These are phyloP conservation scores for Empis stercorea DNA, from an alignment of 2,888 invertebrate species.

Conservation along the genomic window DNA sequence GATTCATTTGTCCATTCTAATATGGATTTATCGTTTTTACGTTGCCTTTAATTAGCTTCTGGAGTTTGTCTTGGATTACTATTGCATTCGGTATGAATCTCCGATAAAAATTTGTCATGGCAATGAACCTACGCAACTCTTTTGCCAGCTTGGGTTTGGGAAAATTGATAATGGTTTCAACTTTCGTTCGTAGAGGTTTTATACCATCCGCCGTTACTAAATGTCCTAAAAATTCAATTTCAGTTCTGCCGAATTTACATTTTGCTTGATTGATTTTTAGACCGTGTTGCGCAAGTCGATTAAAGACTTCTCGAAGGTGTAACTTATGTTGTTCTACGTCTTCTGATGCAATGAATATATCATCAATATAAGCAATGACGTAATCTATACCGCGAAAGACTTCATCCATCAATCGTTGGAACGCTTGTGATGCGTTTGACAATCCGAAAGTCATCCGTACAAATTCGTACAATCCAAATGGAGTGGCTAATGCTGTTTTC, in stretches of 20 bases:
- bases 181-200: neutral
- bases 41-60: neutral
- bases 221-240: slow-evolving; percentile 6
- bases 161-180: slow-evolving; percentile 1
- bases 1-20: neutral
- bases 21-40: neutral
- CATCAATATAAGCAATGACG: slow-evolving; percentile 18
- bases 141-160: neutral
- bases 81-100: neutral
- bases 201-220: slow-evolving; percentile 1
- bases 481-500: slow-evolving; percentile 19
- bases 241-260: slow-evolving; percentile 7
- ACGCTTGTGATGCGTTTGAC: slow-evolving; percentile 23
- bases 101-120: slow-evolving; percentile 8
- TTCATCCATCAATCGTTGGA: slow-evolving; percentile 24
- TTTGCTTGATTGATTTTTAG: slow-evolving; percentile 13
- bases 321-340: slow-evolving; percentile 12
- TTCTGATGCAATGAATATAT: slow-evolving; percentile 18
- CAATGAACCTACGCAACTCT: slow-evolving; percentile 3
- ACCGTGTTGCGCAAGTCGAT: slow-evolving; percentile 13
- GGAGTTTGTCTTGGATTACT: neutral
- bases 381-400: slow-evolving; percentile 15
- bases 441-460: slow-evolving; percentile 23
- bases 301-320: slow-evolving; percentile 15
- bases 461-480: slow-evolving; percentile 26